Percentiles rank a stretch among this genome's conserved stretches.
Evolutionary conservation across 92 coral and sea anemone genomes (phyloP).

Genomic region (Heliopora coerulea): DNA sequence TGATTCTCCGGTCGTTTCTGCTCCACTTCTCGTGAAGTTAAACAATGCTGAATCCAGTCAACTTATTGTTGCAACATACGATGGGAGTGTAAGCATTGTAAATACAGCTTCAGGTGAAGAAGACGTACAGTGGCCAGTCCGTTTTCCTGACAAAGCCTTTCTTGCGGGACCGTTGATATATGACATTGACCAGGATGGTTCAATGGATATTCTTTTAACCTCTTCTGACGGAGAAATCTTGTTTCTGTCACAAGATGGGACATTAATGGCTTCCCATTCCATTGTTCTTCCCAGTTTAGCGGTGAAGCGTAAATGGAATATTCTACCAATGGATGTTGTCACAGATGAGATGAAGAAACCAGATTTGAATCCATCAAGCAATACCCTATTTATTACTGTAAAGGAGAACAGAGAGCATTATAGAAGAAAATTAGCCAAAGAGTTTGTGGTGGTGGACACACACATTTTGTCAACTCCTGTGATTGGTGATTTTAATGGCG

Average conservation of each 20-base stretch:
- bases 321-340: background rate
- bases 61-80: constrained; percentile 70
- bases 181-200: constrained; percentile 84
- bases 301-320: constrained; percentile 30
- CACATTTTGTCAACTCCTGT: constrained; percentile 90
- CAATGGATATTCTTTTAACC: constrained; percentile 67
- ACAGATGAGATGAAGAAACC: background rate
- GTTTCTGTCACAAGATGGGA: constrained; percentile 70
- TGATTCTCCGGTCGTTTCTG: constrained; percentile 81
- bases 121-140: constrained; percentile 82
- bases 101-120: constrained; percentile 74
- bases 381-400: constrained; percentile 9
- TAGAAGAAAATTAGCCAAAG: background rate
- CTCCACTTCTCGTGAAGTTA: constrained; percentile 72
- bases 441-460: constrained; percentile 70
- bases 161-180: constrained; percentile 87
- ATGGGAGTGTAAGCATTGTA: constrained; percentile 76
- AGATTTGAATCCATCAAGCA: constrained; percentile 14
- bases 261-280: constrained; percentile 57
- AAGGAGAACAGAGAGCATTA: constrained; percentile 3
- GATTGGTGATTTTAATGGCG: constrained; percentile 80
- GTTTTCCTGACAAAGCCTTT: constrained; percentile 58
- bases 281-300: constrained; percentile 7
- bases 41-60: constrained; percentile 70
- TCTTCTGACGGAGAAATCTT: constrained; percentile 67